A percentile compares a stretch with the other conserved stretches of the same genome.
Evolutionary conservation across 37 sponge, comb jelly and placozoan genomes (phyloP).

Genomic region (Halichondria panicea): DNA sequence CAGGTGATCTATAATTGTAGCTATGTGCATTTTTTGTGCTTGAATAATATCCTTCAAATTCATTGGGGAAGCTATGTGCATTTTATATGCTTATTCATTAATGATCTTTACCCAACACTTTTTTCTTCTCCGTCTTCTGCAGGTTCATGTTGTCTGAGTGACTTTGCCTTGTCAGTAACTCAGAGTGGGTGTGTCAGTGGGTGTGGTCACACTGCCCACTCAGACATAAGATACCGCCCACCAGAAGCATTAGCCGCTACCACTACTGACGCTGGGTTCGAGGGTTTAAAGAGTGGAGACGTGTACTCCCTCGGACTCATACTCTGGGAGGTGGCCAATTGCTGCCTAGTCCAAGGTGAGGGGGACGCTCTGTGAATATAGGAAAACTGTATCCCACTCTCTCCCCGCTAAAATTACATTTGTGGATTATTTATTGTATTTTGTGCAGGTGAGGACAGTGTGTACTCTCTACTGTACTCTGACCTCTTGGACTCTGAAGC

Average conservation of each 20-base stretch:
- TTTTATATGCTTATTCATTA: background rate
- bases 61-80: background rate
- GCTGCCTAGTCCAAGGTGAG: slow-evolving; percentile 50
- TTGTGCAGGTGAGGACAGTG: background rate
- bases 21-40: background rate
- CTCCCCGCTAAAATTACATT: background rate
- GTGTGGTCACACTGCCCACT: slow-evolving; percentile 36
- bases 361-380: background rate
- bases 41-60: background rate
- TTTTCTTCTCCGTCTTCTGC: background rate
- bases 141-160: slow-evolving; percentile 61
- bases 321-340: slow-evolving; percentile 62
- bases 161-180: slow-evolving; percentile 41
- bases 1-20: slow-evolving; percentile 14
- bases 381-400: background rate
- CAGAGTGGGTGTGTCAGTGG: background rate
- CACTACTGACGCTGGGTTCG: slow-evolving; percentile 5
- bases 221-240: slow-evolving; percentile 25
- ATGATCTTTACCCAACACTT: background rate
- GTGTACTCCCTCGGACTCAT: slow-evolving; percentile 66
- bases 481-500: slow-evolving; percentile 6
- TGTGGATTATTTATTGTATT: background rate
- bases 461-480: slow-evolving; percentile 33
- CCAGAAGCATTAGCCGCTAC: background rate
- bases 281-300: slow-evolving; percentile 36